These are phyloP conservation scores for Stegophylla sp. DNA, from an alignment of 2,888 invertebrate species.

Conservation along the genomic window DNA sequence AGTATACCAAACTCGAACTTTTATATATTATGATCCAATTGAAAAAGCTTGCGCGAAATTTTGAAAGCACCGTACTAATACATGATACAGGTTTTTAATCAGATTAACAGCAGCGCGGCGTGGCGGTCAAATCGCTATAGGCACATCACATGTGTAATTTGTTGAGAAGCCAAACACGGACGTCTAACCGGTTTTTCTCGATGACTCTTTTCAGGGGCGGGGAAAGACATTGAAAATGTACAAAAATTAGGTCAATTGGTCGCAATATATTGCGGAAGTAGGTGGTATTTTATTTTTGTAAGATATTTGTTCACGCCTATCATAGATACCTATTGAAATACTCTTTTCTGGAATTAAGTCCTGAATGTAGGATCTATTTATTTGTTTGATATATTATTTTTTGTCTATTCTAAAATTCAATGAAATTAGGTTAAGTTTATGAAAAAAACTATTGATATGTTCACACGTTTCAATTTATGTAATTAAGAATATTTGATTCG, in stretches of 20 bases:
- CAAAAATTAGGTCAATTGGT: constrained; percentile 57
- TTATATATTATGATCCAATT: neutral
- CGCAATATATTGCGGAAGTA: constrained; percentile 28
- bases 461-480: no score
- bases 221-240: constrained; percentile 49
- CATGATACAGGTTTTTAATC: neutral
- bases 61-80: neutral
- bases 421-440: no score
- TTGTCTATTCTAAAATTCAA: no score
- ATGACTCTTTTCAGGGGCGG: neutral
- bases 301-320: neutral
- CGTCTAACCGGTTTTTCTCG: constrained; percentile 42
- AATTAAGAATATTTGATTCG: no score
- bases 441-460: no score
- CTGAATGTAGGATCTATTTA: no score
- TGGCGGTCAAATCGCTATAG: neutral
- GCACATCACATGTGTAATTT: constrained; percentile 17
- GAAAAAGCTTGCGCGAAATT: neutral
- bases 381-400: no score
- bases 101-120: neutral
- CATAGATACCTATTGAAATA: neutral
- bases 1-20: no score
- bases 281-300: constrained; percentile 9
- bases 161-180: constrained; percentile 31
- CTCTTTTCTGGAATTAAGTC: neutral